Evolutionary conservation across 2,888 invertebrate species (phyloP), one percentile per base, ranked within the genome.

Genomic region (Ceratothoa steindachneri): DNA sequence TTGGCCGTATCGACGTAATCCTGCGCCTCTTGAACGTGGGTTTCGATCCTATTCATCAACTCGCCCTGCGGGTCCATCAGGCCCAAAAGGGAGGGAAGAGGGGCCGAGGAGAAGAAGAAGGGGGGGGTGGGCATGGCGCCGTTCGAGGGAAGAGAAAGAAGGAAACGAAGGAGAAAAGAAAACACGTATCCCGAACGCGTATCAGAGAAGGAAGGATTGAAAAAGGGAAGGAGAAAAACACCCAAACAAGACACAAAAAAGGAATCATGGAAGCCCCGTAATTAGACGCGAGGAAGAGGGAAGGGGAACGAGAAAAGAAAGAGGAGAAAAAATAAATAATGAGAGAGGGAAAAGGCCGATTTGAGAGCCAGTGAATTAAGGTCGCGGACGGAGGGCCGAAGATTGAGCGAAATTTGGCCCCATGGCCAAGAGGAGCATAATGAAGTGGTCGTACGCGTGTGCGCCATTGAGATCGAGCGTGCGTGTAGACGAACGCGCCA

Each of bases 41-140:
- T 99, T 88, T 99, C 99, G 89, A 99, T 99, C 89, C 98, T 93
- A 91, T 99, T 99, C 88, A 99, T 98, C 98, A 99, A 98, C 89
- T 99, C 99, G 85, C 99, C 99, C 95, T 97, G 88, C 71, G 29
- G 72, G 69, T 74, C 71, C 52, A 71, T 67, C 69, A 67, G 67
- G 60, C 70, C 65, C 53, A 67, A 28, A 55, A 67, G 69, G 31
- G 27, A 22, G 68, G 71, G 22, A n/a, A 24, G 53, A 27, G 60
- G 19, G 30, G 51, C 28, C 3, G n/a, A 24, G 30, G 24, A 28
- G 30, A 70, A 24, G 30, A n/a, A 30, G 53, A 65, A 1, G 22
- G 67, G 19, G 52, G n/a, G 69, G n/a, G n/a, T 15, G 55, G 5
- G 69, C 5, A 15, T 3, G 51, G n/a, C 15, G 69, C 9, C 15